Percentiles rank a stretch among this genome's conserved stretches.
These are phyloP conservation scores for Coregonus suidteri DNA, from an alignment of 2,797 vertebrate species.

Conservation along the genomic window DNA sequence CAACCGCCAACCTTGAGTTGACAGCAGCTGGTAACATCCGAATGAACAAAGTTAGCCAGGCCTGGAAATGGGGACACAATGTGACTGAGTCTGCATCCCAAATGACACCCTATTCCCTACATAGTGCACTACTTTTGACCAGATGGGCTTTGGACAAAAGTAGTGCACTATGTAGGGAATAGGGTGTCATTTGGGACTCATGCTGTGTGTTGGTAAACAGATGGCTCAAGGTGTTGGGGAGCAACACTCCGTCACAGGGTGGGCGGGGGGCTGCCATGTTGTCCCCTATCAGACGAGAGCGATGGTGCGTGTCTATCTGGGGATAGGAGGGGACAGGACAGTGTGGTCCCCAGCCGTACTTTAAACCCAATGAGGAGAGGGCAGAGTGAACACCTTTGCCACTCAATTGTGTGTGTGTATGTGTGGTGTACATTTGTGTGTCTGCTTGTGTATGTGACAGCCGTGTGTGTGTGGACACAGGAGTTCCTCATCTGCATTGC, in stretches of 20 bases:
- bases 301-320: constrained; percentile 24
- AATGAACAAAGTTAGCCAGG: background rate
- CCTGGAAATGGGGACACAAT: background rate
- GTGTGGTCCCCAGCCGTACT: constrained; percentile 58
- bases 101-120: constrained; percentile 7
- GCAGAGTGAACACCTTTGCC: constrained; percentile 40
- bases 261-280: constrained; percentile 19
- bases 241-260: constrained; percentile 46
- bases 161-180: background rate
- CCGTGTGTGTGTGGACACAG: too few relatives aligned
- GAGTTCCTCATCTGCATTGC: constrained; percentile 18
- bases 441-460: too few relatives aligned
- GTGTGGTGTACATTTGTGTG: background rate
- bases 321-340: constrained; percentile 37
- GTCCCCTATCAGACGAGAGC: constrained; percentile 13
- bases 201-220: constrained; percentile 42
- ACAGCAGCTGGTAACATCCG: background rate
- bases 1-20: background rate
- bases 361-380: constrained; percentile 57
- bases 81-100: background rate
- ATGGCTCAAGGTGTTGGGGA: constrained; percentile 51
- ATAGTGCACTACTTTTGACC: background rate
- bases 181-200: constrained; percentile 6
- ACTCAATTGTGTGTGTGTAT: constrained; percentile 13
- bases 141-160: too few relatives aligned